phyloP scores from a whole-genome alignment of 2,113 vertebrate genomes.

The Lagopus leucura region DNA sequence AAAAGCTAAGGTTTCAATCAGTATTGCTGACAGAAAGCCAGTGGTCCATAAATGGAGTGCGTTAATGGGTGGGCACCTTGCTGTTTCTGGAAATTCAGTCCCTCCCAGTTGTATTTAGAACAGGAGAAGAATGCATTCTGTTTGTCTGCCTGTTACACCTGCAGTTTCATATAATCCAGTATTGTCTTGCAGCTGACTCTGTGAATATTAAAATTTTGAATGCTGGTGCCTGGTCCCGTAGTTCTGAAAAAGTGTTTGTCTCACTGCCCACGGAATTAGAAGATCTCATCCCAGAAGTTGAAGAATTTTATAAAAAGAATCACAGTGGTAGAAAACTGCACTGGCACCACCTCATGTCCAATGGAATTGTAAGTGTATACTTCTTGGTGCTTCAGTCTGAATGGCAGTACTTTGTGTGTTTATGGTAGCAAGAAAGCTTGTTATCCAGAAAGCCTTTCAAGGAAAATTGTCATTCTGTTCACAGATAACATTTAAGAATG shows the following conservation, averaged over 20 bases:
- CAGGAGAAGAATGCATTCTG: not conserved
- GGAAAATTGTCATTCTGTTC: conserved; percentile 2
- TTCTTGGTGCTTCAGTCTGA: not conserved
- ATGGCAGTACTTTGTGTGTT: not conserved
- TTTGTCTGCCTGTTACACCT: not conserved
- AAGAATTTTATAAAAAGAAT: conserved; percentile 99
- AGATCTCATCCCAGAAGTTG: conserved; percentile 97
- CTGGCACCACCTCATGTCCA: conserved; percentile 99
- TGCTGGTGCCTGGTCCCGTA: conserved; percentile 97
- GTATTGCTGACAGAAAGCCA: not conserved
- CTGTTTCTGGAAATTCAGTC: not conserved
- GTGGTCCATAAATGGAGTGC: not conserved
- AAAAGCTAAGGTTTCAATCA: not conserved
- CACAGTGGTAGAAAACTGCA: conserved; percentile 98
- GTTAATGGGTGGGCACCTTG: not conserved
- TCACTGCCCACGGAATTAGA: conserved; percentile 96
- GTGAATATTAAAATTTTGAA: conserved; percentile 99
- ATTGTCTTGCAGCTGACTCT: conserved; percentile 87
- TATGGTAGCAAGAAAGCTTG: not conserved
- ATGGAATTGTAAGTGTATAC: conserved; percentile 93
- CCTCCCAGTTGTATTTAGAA: not conserved
- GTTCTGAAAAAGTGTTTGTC: conserved; percentile 98
- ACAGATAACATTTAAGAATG: conserved; percentile 99
- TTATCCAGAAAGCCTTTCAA: not conserved
- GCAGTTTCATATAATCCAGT: not conserved